Evolutionary conservation across 2,888 invertebrate genomes (phyloP), one percentile per base, ranked within the genome.

Genomic region (Dyspetes luteomarginatus): DNA sequence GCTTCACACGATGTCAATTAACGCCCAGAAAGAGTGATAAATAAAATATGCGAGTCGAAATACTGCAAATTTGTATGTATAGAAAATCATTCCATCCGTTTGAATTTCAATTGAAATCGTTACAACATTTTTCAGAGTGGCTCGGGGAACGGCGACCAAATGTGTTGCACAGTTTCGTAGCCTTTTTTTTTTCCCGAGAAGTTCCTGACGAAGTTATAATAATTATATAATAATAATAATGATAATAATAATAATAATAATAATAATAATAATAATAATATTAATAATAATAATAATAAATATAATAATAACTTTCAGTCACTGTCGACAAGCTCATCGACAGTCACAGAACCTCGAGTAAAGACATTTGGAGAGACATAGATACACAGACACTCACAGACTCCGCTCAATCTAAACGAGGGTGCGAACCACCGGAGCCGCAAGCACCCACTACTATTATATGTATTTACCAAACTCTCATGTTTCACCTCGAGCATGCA

Each of bases 401-500:
- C n/a, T n/a, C n/a, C n/a, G n/a, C n/a, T n/a, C n/a, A n/a, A n/a
- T n/a, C n/a, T n/a, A n/a, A n/a, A n/a, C n/a, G n/a, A n/a, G n/a
- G n/a, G n/a, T n/a, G n/a, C n/a, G 24, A 24, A 17, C n/a, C 48
- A 4, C 56, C 43, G n/a, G n/a, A n/a, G n/a, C 12, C 24, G 4
- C 56, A 7, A 3, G 7, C 22, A 4, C 62, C 41, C 3, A 5
- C 9, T 36, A 36, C 36, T 56, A 45, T 36, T 36, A 3, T 15
- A 62, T n/a, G 15, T 19, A 4, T 22, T 15, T 2, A 41, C 26
- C n/a, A 12, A 41, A 56, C 28, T 69, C 43, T 56, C 56, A 26
- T 5, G 28, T 15, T 67, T 58, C 67, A 24, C 56, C 26, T 67
- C 65, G 4, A 52, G 28, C 19, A 58, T 74, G 65, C 50, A 56